Evolutionary conservation across 1,140 invertebrate genomes (phyloP).

Genomic region (Saccostrea echinata): DNA sequence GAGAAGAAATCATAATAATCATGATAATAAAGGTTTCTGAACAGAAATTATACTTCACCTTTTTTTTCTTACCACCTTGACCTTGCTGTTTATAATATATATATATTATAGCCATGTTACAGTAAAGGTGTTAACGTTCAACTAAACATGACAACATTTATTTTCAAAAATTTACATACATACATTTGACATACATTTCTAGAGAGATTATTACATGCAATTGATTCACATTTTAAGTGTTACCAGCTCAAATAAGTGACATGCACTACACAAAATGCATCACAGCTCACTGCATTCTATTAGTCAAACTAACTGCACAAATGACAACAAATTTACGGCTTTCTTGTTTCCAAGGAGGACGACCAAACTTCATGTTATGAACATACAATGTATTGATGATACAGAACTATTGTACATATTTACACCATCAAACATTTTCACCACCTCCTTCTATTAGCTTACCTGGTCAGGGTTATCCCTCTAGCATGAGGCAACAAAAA

Average conservation of each 20-base stretch:
- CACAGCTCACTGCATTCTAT: neutral
- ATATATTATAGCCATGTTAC: neutral
- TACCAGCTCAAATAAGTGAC: neutral
- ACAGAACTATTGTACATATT: neutral
- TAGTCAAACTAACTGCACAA: neutral
- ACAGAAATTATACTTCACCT: conserved; percentile 15
- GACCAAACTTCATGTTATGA: neutral
- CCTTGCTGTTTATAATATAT: conserved; percentile 7
- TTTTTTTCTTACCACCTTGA: conserved; percentile 30
- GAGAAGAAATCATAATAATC: neutral
- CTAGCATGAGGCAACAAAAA: neutral
- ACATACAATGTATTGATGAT: neutral
- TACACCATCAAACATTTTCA: neutral
- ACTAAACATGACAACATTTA: neutral
- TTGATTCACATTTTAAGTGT: neutral
- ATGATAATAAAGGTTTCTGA: neutral
- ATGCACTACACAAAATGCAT: neutral
- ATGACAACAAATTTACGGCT: neutral
- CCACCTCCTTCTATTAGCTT: neutral
- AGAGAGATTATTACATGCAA: neutral
- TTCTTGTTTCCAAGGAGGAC: neutral
- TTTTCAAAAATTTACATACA: neutral
- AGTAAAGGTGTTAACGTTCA: neutral
- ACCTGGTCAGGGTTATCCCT: neutral
- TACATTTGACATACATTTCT: neutral